Evolutionary conservation across 2,888 invertebrate genomes (phyloP), one percentile per base, ranked within the genome.

Genomic region (Serripes groenlandicus): DNA sequence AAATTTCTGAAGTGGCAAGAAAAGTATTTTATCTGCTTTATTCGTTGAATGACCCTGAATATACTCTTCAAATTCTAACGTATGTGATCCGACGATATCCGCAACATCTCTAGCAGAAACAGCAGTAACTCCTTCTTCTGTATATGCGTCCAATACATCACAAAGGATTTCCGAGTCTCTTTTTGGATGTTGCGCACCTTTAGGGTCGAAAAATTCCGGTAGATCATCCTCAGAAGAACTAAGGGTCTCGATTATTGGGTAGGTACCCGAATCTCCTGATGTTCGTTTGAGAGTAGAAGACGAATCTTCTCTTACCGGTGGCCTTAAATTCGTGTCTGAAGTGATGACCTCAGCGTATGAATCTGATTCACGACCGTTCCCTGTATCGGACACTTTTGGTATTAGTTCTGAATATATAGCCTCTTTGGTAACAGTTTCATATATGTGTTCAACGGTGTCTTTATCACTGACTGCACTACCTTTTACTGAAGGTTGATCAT

Each of bases 91-190:
- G 54, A 75, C 37, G 18, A 66, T 54, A 54, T 75, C 66, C 21
- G 64, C 34, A 26, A 74, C 49, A 30, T 68, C 68, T 32, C 37
- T 34, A 15, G 58, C 69, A 34, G 69, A 58, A 18, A 64, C 71
- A 11, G 80, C 71, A n/a, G 54, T 54, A 9, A 49, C 49, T 3
- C 64, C 70, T 15, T 85, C 78, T 5, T 78, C 78, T n/a, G 72
- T 52, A 60, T 88, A 87, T 0, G 78, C 83, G 37, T 81, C 81
- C 56, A 87, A 79, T 9, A 88, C 87, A 3, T 85, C 89, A 72
- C 79, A 75, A 21, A 86, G 72, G n/a, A 86, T 81, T 70, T 90
- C 87, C 15, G 88, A 83, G 58, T 85, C 88, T 62, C 83, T 71
- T 52, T 85, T 86, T 11, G 84, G 84, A n/a, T n/a, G n/a, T 0